phyloP scores from a whole-genome alignment of 2,888 invertebrate genomes.

The Trileptium ribeirensis region DNA sequence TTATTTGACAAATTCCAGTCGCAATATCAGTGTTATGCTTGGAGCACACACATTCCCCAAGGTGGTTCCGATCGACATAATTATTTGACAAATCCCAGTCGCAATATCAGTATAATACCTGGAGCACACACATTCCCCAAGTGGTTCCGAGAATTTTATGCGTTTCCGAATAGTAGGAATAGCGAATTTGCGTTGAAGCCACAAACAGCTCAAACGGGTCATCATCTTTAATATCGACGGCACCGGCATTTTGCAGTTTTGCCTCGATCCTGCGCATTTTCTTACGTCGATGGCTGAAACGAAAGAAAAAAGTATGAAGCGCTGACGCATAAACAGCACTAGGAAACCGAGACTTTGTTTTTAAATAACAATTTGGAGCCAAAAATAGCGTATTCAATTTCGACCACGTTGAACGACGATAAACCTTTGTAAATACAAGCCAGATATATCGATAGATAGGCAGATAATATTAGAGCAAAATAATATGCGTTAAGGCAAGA shows the following conservation, averaged over 20 bases:
- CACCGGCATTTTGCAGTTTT: constrained; percentile 74
- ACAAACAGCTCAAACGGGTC: constrained; percentile 93
- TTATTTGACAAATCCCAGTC: not conserved
- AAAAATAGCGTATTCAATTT: constrained; percentile 10
- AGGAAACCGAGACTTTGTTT: not conserved
- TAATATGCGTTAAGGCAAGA: too few species aligned
- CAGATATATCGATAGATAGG: too few species aligned
- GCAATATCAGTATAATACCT: too few species aligned
- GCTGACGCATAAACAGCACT: too few species aligned
- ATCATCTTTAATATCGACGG: constrained; percentile 80
- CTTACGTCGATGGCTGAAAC: constrained; percentile 75
- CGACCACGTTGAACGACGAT: too few species aligned
- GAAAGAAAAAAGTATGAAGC: constrained; percentile 20
- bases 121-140: constrained; percentile 86
- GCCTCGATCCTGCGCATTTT: constrained; percentile 72
- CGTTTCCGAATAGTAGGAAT: constrained; percentile 93
- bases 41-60: constrained; percentile 72
- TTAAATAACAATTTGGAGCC: not conserved
- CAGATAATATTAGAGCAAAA: too few species aligned
- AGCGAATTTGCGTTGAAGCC: constrained; percentile 89
- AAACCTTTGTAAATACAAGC: too few species aligned
- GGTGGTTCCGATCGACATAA: not conserved
- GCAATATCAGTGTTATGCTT: too few species aligned
- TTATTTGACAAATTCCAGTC: not conserved
- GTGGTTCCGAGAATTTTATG: constrained; percentile 96